Evolutionary conservation across 2,113 vertebrate genomes (phyloP).

Genomic region (Callaeas wilsoni): DNA sequence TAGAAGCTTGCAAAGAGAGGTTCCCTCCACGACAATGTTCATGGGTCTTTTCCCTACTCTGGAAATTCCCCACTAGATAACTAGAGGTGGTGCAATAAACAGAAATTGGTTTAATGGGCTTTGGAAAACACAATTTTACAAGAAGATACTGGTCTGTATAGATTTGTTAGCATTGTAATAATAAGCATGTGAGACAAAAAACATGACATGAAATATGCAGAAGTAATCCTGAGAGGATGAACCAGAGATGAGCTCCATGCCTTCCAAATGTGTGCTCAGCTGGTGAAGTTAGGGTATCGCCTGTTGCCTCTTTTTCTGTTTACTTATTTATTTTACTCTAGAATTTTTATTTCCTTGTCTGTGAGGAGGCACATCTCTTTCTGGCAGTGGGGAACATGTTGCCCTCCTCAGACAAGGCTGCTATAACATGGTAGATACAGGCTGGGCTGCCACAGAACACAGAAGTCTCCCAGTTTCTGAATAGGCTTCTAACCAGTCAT

Average conservation of each 20-base stretch:
- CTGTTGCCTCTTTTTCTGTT: not conserved
- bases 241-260: accelerated
- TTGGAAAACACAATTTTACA: not conserved
- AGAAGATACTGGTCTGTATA: not conserved
- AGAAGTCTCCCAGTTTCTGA: not conserved
- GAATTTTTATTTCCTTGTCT: not conserved
- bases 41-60: not conserved
- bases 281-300: not conserved
- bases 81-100: not conserved
- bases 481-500: not conserved
- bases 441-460: not conserved
- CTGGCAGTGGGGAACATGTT: not conserved
- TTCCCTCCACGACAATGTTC: not conserved
- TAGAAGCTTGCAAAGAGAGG: not conserved
- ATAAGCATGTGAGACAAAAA: not conserved
- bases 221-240: not conserved
- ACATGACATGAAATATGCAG: not conserved
- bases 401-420: accelerated
- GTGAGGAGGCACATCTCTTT: not conserved
- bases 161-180: not conserved
- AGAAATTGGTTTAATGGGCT: not conserved
- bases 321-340: not conserved
- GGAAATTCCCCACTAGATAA: not conserved
- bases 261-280: accelerated
- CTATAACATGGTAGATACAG: not conserved